Evolutionary conservation across 1,140 invertebrate species (phyloP).

Genomic region (Venturia canescens): DNA sequence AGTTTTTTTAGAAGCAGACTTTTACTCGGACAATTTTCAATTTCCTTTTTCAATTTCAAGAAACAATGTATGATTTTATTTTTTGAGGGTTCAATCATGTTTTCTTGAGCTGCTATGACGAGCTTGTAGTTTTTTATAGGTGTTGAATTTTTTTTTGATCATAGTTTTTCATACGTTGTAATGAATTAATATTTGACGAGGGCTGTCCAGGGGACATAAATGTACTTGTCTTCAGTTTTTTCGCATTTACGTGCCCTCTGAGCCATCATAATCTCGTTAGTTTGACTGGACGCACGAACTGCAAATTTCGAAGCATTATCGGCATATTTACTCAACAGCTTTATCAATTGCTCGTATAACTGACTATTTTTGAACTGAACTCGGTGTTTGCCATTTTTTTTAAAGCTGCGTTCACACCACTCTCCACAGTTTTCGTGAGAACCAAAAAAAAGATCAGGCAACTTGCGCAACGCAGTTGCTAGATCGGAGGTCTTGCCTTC

Average conservation of each 20-base stretch:
- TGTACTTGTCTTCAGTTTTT: too few species aligned
- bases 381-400: conserved; percentile 5
- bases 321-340: conserved; percentile 3
- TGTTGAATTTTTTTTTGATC: too few species aligned
- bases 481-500: neutral
- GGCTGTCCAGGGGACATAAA: too few species aligned
- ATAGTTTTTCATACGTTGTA: too few species aligned
- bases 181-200: too few species aligned
- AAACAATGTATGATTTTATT: too few species aligned
- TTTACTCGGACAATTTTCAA: too few species aligned
- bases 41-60: too few species aligned
- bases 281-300: conserved; percentile 22
- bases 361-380: conserved; percentile 12
- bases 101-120: too few species aligned
- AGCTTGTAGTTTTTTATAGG: too few species aligned
- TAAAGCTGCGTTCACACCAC: conserved; percentile 7
- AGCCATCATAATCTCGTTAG: conserved; percentile 28
- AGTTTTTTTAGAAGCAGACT: too few species aligned
- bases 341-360: conserved; percentile 8
- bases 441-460: conserved; percentile 10
- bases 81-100: too few species aligned
- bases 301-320: conserved; percentile 31
- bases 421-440: conserved; percentile 6
- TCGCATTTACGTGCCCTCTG: neutral
- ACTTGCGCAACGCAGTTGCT: conserved; percentile 9